Conservation (phyloP, 2,113 vertebrate species). For the Pelobates fuscus region DNA sequence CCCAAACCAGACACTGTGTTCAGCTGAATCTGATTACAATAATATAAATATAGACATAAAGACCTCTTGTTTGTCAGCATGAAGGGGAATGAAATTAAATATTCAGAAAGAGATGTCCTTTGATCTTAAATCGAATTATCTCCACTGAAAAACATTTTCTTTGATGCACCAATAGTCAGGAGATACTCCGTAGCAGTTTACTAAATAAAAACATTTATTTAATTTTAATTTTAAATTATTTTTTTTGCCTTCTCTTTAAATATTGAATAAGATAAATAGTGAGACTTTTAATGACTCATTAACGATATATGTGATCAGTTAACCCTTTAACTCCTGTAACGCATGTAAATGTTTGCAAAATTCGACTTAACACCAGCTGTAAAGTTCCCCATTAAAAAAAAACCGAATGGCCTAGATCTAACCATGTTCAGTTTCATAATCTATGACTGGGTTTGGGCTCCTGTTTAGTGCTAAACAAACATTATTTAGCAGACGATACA, state of each 20-base stretch:
- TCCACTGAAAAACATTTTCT: constrained; percentile 14
- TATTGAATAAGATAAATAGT: not conserved
- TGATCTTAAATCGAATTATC: constrained; percentile 22
- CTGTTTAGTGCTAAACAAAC: too few relatives aligned
- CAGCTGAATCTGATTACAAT: not conserved
- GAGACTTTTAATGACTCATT: too few relatives aligned
- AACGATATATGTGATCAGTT: not conserved
- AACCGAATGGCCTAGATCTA: too few relatives aligned
- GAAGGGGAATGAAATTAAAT: constrained; percentile 13
- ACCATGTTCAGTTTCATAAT: too few relatives aligned
- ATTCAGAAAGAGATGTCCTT: constrained; percentile 12
- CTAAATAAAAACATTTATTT: not conserved
- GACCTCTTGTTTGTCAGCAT: constrained; percentile 5
- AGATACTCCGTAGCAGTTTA: not conserved
- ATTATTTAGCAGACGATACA: too few relatives aligned
- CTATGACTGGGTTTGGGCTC: too few relatives aligned
- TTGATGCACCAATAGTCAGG: constrained; percentile 11
- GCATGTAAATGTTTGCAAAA: too few relatives aligned
- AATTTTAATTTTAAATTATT: not conserved
- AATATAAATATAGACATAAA: not conserved
- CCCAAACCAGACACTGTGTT: too few relatives aligned
- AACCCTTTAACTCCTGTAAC: not conserved
- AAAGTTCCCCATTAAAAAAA: too few relatives aligned
- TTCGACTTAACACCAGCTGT: too few relatives aligned
- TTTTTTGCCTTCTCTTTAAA: not conserved